A percentile compares a stretch with the other conserved stretches of the same genome.
These are phyloP conservation scores for Bugulina stolonifera DNA, from an alignment of 2,888 invertebrate species.

Conservation along the genomic window DNA sequence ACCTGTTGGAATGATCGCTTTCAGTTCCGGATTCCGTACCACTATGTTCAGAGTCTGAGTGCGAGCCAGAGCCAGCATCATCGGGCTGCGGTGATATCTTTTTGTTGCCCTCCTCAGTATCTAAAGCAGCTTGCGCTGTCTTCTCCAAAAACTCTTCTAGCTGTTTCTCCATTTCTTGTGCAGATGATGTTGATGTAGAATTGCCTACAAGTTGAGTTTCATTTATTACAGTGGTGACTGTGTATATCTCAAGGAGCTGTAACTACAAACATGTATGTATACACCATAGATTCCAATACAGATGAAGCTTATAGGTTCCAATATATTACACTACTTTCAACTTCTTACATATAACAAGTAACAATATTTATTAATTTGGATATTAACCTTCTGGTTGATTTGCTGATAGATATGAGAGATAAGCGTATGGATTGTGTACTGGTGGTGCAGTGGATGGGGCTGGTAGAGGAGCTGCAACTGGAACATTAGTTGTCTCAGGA, in stretches of 20 bases:
- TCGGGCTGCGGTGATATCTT: neutral
- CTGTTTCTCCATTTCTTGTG: constrained; percentile 14
- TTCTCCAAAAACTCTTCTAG: constrained; percentile 20
- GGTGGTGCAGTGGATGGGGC: neutral
- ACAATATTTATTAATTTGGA: neutral
- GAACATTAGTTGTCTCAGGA: too few relatives aligned
- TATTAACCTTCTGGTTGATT: neutral
- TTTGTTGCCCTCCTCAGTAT: neutral
- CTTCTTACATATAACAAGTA: neutral
- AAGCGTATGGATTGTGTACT: constrained; percentile 6
- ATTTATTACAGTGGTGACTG: too few relatives aligned
- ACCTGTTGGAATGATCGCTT: neutral
- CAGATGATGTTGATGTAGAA: neutral
- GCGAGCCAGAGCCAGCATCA: too few relatives aligned
- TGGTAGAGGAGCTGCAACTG: too few relatives aligned
- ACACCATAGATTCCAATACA: too few relatives aligned
- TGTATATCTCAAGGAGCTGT: too few relatives aligned
- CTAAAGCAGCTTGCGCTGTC: constrained; percentile 18
- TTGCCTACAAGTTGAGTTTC: too few relatives aligned
- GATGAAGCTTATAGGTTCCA: neutral
- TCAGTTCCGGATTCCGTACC: neutral
- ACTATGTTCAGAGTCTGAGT: constrained; percentile 3
- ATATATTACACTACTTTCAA: neutral
- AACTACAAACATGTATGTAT: too few relatives aligned
- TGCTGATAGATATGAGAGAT: neutral